These are phyloP conservation scores for Ochotona princeps DNA, from an alignment of 2,113 vertebrate genomes.

Conservation along the genomic window DNA sequence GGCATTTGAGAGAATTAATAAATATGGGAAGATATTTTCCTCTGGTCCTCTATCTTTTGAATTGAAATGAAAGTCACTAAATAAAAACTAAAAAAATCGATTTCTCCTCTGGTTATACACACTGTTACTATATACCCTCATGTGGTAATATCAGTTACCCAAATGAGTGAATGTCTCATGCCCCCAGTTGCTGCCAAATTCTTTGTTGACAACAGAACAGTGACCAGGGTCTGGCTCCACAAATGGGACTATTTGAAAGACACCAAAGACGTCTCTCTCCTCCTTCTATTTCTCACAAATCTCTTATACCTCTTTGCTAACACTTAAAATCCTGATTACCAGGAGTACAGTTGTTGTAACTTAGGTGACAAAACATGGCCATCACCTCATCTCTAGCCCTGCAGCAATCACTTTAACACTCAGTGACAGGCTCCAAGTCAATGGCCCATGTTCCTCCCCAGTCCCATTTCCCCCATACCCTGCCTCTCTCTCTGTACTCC, in stretches of 20 bases:
- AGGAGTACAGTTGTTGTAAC: not conserved
- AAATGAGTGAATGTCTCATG: not conserved
- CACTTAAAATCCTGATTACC: not conserved
- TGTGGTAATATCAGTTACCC: not conserved
- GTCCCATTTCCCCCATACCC: not conserved
- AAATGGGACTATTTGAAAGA: not conserved
- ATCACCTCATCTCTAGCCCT: not conserved
- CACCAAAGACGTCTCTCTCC: not conserved
- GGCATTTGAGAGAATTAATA: too few relatives aligned
- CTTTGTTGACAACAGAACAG: not conserved
- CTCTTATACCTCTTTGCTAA: not conserved
- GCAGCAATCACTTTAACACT: not conserved
- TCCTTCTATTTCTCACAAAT: not conserved
- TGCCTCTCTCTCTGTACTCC: not conserved
- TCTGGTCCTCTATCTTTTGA: too few relatives aligned
- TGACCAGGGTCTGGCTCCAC: not conserved
- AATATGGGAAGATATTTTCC: too few relatives aligned
- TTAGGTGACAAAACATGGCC: not conserved
- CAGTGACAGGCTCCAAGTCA: not conserved
- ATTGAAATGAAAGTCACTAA: too few relatives aligned
- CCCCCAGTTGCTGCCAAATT: not conserved
- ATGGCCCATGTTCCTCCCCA: too few relatives aligned
- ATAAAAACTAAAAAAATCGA: too few relatives aligned
- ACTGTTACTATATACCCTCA: not conserved
- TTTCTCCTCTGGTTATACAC: not conserved